These are phyloP conservation scores for Seriola aureovittata DNA, from an alignment of 2,113 vertebrate species.

Conservation along the genomic window DNA sequence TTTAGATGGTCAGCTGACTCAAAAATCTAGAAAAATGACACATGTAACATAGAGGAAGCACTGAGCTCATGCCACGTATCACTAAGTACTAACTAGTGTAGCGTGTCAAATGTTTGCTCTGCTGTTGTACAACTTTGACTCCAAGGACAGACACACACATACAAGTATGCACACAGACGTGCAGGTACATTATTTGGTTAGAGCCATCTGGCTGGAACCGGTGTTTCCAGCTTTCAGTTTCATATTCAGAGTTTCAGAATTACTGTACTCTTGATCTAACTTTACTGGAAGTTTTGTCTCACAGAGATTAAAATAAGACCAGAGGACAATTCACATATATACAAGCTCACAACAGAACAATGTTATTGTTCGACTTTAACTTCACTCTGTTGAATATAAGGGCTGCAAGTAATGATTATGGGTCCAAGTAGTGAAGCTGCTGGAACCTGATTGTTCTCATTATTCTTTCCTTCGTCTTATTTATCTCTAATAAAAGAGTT, in stretches of 20 bases:
- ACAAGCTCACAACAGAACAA: neutral
- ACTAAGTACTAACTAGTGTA: neutral
- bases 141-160: constrained; percentile 20
- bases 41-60: neutral
- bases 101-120: constrained; percentile 16
- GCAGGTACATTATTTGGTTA: constrained; percentile 40
- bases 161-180: constrained; percentile 2
- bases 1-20: neutral
- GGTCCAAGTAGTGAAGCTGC: too few species aligned
- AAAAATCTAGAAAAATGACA: neutral
- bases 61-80: constrained; percentile 16
- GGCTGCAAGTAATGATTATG: neutral
- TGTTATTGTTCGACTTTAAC: neutral
- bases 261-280: neutral
- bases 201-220: constrained; percentile 15
- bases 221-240: neutral
- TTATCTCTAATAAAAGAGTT: too few species aligned
- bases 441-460: too few species aligned
- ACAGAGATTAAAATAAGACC: neutral
- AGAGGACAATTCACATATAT: neutral
- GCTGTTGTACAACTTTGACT: neutral
- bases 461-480: too few species aligned
- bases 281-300: neutral
- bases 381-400: neutral
- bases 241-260: constrained; percentile 20